Evolutionary conservation across 2,113 vertebrate species (phyloP).

Genomic region (Hippocampus comes): DNA sequence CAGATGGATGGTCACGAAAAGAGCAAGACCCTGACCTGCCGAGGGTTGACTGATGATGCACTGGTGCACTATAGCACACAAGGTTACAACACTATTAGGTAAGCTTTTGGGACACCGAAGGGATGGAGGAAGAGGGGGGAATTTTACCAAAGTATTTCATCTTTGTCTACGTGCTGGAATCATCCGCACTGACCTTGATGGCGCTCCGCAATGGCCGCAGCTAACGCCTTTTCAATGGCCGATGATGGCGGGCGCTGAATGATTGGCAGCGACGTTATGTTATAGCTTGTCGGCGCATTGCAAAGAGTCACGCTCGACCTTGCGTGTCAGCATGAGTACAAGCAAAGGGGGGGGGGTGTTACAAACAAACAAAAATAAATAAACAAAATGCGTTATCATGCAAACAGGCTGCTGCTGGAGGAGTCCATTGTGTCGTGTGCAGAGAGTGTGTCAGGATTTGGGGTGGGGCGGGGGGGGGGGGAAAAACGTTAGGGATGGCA

Average conservation of each 20-base stretch:
- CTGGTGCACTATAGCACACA: slow-evolving; percentile 28
- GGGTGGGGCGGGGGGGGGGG: slow-evolving; percentile 2
- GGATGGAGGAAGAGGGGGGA: background rate
- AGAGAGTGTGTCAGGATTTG: slow-evolving; percentile 39
- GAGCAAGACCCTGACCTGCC: slow-evolving; percentile 63
- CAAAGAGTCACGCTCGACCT: slow-evolving; percentile 22
- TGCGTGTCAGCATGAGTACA: slow-evolving; percentile 26
- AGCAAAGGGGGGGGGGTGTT: background rate
- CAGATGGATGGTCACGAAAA: slow-evolving; percentile 66
- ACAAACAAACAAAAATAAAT: slow-evolving; percentile 22
- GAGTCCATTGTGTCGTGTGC: slow-evolving; percentile 53
- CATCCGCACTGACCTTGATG: slow-evolving; percentile 40
- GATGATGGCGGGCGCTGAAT: background rate
- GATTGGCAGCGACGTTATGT: background rate
- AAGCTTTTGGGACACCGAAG: slow-evolving; percentile 29
- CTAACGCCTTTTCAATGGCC: slow-evolving; percentile 40
- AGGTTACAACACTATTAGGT: slow-evolving; percentile 13
- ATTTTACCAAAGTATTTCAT: slow-evolving; percentile 41
- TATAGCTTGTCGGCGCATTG: background rate
- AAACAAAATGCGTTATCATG: slow-evolving; percentile 37
- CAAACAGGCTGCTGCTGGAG: slow-evolving; percentile 52
- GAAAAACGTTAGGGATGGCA: slow-evolving; percentile 46
- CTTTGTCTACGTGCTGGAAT: slow-evolving; percentile 40
- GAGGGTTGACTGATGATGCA: slow-evolving; percentile 68
- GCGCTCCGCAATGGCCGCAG: slow-evolving; percentile 30